These are phyloP conservation scores for Anas platyrhynchos DNA, from an alignment of 2,113 vertebrate species.

Conservation along the genomic window DNA sequence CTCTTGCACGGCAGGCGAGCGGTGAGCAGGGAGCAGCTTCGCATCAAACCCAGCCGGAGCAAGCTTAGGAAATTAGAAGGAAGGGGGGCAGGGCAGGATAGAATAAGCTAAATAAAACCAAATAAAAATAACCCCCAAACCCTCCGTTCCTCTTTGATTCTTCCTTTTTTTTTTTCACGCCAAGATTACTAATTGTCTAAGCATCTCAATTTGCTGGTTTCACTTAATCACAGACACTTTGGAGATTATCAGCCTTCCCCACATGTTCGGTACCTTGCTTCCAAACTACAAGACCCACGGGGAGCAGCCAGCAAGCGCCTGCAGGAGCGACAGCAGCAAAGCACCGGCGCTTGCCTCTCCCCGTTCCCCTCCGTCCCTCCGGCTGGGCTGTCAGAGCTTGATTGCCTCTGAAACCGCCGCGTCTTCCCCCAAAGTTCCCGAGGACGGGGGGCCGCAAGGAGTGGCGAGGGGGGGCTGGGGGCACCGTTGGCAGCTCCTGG, in stretches of 20 bases:
- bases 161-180: constrained; percentile 15
- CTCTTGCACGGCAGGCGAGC: rapidly evolving
- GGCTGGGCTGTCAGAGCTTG: constrained; percentile 68
- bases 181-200: constrained; percentile 72
- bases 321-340: constrained; percentile 51
- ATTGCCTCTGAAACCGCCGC: constrained; percentile 42
- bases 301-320: constrained; percentile 51
- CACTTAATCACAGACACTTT: constrained; percentile 69
- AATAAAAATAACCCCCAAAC: constrained; percentile 23
- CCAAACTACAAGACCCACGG: constrained; percentile 59
- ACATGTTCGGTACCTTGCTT: constrained; percentile 70
- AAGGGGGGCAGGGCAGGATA: background rate
- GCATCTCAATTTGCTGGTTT: constrained; percentile 73
- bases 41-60: background rate
- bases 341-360: background rate
- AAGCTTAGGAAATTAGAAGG: background rate
- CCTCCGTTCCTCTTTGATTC: constrained; percentile 42
- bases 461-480: constrained; percentile 28
- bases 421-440: constrained; percentile 41
- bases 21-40: background rate
- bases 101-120: constrained; percentile 36
- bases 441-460: constrained; percentile 28
- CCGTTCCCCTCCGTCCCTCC: constrained; percentile 21
- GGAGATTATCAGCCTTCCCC: constrained; percentile 74
- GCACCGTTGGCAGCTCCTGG: constrained; percentile 66